Conservation (phyloP, 1,140 invertebrate species). For the Aphaenogaster floridana region DNA sequence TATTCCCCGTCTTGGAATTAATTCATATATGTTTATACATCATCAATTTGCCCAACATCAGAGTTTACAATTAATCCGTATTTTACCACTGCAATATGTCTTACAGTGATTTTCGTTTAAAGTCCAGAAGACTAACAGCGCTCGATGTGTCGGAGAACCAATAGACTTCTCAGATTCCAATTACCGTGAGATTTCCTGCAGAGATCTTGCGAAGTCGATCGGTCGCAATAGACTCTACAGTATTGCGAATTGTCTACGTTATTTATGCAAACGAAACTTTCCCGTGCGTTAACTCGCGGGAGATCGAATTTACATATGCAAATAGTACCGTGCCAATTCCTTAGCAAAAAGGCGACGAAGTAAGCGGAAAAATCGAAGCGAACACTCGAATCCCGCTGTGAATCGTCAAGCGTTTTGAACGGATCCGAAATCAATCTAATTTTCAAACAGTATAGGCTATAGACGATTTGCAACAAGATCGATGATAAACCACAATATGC, state of each 20-base stretch:
- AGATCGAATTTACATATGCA: conserved; percentile 65
- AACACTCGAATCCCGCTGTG: background rate
- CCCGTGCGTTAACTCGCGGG: conserved; percentile 54
- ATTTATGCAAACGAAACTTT: conserved; percentile 62
- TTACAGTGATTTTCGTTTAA: background rate
- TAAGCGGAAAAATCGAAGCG: conserved; percentile 49
- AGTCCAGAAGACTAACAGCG: conserved; percentile 23
- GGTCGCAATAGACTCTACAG: conserved; percentile 48
- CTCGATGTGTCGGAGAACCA: conserved; percentile 9
- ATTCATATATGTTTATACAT: background rate
- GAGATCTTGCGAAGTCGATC: conserved; percentile 35
- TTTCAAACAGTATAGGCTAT: background rate
- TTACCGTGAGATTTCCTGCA: conserved; percentile 49
- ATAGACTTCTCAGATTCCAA: conserved; percentile 48
- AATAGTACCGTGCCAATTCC: conserved; percentile 54
- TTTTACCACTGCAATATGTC: background rate
- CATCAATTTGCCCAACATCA: background rate
- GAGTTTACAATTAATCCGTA: background rate
- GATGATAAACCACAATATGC: background rate
- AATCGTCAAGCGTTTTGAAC: conserved; percentile 3
- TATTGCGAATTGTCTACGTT: conserved; percentile 63
- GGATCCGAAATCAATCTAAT: conserved; percentile 27
- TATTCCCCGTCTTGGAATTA: background rate
- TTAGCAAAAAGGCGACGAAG: conserved; percentile 41
- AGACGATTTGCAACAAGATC: background rate